Evolutionary conservation across 2,113 vertebrate species (phyloP).

Genomic region (Dicerorhinus sumatrensis): DNA sequence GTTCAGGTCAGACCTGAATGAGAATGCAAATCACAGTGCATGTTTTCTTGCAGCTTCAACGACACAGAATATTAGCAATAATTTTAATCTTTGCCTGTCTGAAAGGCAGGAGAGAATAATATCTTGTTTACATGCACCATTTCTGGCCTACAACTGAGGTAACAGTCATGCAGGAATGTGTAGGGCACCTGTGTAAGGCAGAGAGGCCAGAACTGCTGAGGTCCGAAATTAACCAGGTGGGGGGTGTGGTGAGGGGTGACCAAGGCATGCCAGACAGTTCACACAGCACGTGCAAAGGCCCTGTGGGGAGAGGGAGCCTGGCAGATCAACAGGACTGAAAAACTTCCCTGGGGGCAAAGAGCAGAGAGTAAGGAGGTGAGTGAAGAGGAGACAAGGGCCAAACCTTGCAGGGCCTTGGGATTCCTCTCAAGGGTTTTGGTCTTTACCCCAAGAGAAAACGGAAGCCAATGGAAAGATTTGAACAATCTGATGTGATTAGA

Average conservation of each 20-base stretch:
- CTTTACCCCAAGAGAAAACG: background rate
- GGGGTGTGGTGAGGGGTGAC: background rate
- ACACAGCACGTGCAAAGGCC: background rate
- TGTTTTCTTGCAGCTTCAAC: background rate
- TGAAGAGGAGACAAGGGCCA: background rate
- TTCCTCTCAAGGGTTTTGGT: background rate
- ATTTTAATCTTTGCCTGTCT: background rate
- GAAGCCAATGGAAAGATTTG: background rate
- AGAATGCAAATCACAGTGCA: background rate
- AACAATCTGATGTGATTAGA: background rate
- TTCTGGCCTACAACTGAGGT: background rate
- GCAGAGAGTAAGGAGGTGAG: background rate
- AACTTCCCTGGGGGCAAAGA: background rate
- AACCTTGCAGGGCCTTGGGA: background rate
- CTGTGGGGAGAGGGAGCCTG: background rate
- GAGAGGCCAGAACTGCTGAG: background rate
- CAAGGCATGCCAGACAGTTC: background rate
- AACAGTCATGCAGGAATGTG: background rate
- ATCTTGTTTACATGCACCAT: conserved; percentile 1
- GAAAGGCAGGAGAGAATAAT: background rate
- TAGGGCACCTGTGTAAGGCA: background rate
- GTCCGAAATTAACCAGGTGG: background rate
- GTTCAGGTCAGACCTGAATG: background rate
- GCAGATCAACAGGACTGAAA: background rate
- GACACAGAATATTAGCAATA: background rate